These are phyloP conservation scores for Pemphredon lugubris DNA, from an alignment of 2,888 invertebrate species.

Conservation along the genomic window DNA sequence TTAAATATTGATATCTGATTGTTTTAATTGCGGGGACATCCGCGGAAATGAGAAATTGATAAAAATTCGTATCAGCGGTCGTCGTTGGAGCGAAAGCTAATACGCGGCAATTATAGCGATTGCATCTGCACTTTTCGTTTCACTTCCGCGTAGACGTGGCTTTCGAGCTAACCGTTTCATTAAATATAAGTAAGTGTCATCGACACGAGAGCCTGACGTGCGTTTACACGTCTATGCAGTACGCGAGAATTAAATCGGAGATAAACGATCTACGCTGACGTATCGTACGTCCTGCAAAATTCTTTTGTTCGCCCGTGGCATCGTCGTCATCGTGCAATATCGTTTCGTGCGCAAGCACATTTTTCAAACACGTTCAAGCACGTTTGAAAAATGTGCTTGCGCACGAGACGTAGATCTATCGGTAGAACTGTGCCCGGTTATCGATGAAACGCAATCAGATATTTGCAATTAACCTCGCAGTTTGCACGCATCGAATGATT, in stretches of 20 bases:
- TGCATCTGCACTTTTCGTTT: conserved; percentile 47
- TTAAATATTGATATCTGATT: too few relatives aligned
- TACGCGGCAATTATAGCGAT: conserved; percentile 26
- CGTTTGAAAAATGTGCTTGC: too few relatives aligned
- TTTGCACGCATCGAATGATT: background rate
- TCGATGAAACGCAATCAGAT: background rate
- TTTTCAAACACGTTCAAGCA: background rate
- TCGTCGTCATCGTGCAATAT: conserved; percentile 6
- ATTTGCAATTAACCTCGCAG: background rate
- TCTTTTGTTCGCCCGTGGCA: conserved; percentile 40
- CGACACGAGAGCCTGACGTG: conserved; percentile 51
- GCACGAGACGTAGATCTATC: too few relatives aligned
- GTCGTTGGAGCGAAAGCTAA: background rate
- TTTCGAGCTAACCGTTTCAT: conserved; percentile 44
- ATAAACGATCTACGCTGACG: conserved; percentile 44
- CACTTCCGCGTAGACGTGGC: conserved; percentile 48
- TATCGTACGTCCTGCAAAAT: conserved; percentile 28
- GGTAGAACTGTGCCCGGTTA: too few relatives aligned
- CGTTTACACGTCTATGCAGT: conserved; percentile 14
- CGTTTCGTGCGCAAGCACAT: conserved; percentile 10
- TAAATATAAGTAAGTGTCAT: conserved; percentile 58
- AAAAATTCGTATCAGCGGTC: conserved; percentile 10
- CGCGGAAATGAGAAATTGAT: background rate
- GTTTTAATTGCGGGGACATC: too few relatives aligned
- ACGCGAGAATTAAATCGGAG: conserved; percentile 41